Base-by-base conservation (phyloP, 2,113 vertebrate genomes). In the Ciconia stormi region DNA sequence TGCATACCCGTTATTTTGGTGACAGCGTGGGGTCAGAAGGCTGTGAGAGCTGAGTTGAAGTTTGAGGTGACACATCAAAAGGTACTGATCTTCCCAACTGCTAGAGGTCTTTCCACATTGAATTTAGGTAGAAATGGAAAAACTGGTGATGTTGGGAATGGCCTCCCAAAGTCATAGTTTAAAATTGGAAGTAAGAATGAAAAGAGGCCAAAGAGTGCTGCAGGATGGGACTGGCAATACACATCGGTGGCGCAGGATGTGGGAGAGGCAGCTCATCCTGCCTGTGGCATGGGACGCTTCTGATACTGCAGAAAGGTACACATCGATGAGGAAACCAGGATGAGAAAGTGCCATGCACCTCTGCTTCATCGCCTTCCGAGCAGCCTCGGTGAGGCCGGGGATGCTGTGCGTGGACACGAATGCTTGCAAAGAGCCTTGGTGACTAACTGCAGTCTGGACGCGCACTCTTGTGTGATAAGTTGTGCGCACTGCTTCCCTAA, bases 311-410 rank as follows among this genome's bases (percentile, higher is more conserved):
- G 42, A 17, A 46, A 47, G 26, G 70, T 34, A 23, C 71, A 56
- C n/a, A 46, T 61, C 0, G 1, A 5, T 50, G 86, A 46, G 72
- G 34, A 77, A 77, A 46, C 4, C 13, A 7, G 49, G 70, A 32
- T 17, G 44, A 76, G 66, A 38, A 55, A 73, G 42, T 2, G 0
- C 38, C 0, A 0, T 0, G 3, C 11, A 7, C 38, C 20, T 82
- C 10, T 83, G 65, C 63, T 53, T 47, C 50, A 16, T 30, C 9
- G 4, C 46, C 22, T 22, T 82, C 15, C 1, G 5, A 82, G 38
- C 78, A 80, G 53, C 46, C 40, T 34, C 0, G 0, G 46, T 32
- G 40, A 83, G 79, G 83, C 26, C 0, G 0, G 55, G 58, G 32
- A 13, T 38, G 36, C 82, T 0, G 0, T 29, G 52, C 4, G 3